Evolutionary conservation across 2,797 vertebrate species (phyloP), one percentile per base, ranked within the genome.

Genomic region (Coranthus polyacanthus): DNA sequence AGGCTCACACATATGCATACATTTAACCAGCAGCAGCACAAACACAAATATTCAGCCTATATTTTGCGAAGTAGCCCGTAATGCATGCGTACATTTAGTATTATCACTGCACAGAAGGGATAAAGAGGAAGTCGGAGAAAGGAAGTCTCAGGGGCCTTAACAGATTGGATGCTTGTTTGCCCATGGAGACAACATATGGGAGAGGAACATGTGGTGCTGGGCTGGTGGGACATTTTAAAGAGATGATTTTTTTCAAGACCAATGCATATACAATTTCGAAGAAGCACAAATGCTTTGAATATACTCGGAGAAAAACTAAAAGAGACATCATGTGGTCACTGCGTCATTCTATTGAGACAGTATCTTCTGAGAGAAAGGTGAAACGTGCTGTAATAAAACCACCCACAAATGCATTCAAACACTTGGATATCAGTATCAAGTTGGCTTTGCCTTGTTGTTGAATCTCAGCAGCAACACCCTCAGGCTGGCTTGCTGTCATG

Each of bases 401-500:
- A 37, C 42, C 13, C 55, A 41, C 51, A 32, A 54, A 16, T 8
- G 9, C n/a, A 54, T 12, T 39, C 3, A 18, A 41, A 71, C 55
- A 60, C 42, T 58, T 16, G 44, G 51, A 44, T 57, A 21, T 68
- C 26, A 22, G 24, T 26, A 53, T 78, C 50, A 75, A 82, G 66
- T 76, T 79, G 47, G 36, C 73, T 79, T 65, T 42, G 37, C 59
- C 42, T 77, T 66, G 68, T 75, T 77, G 49, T 78, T 74, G 45
- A 61, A 52, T 88, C 57, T 74, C 21, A 36, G 60, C 67, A 56
- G 72, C 79, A 78, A 55, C 57, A 61, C 52, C 67, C 68, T 72
- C 79, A 20, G 78, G 78, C 70, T 74, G 78, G 42, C 70, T 82
- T 1, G 87, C 88, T 88, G 90, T 88, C 90, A 90, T 88, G 87